Evolutionary conservation across 2,113 vertebrate species (phyloP), one percentile per base, ranked within the genome.

Genomic region (Saccopteryx bilineata): DNA sequence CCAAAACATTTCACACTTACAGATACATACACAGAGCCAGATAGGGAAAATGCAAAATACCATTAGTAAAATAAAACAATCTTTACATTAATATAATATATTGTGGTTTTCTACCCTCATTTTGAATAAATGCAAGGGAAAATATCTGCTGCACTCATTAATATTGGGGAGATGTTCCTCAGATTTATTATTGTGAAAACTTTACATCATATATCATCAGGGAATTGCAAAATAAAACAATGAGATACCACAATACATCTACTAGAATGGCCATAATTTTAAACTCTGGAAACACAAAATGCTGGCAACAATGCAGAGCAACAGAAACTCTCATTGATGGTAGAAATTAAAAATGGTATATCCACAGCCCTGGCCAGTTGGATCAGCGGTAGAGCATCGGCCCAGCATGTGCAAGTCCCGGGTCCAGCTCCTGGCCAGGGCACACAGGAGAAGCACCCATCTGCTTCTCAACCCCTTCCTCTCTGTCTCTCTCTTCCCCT

Each of bases 121-220:
- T 33, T 18, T 81, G 58, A 95, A 95, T 68, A 74, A 3, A 95
- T 74, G 4, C 21, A 90, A 68, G 71, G 12, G 52, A 76, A 93
- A 92, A 66, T 87, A 82, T 17, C 50, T 81, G 26, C 50, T 81
- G 26, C 2, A 85, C 15, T 46, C 24, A 54, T n/a, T 3, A 58
- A 56, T 71, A 90, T 0, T 61, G 11, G 23, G 26, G 4, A 71
- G 83, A 92, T 2, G 2, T 10, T 56, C 8, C 48, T 87, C 39
- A 52, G 10, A 58, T 95, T 82, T 88, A 46, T 61, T 3, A 90
- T 0, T 90, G 60, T 52, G 83, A 86, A 92, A 96, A 87, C 15
- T 84, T 92, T 31, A 21, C 5, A 84, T 54, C 33, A 71, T 31
- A 17, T 48, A 7, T 84, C 33, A 74, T 39, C n/a, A 93, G 28